Base-by-base conservation (phyloP, 37 sponge, comb jelly and placozoan genomes). In the Hexactinellida sp. region DNA sequence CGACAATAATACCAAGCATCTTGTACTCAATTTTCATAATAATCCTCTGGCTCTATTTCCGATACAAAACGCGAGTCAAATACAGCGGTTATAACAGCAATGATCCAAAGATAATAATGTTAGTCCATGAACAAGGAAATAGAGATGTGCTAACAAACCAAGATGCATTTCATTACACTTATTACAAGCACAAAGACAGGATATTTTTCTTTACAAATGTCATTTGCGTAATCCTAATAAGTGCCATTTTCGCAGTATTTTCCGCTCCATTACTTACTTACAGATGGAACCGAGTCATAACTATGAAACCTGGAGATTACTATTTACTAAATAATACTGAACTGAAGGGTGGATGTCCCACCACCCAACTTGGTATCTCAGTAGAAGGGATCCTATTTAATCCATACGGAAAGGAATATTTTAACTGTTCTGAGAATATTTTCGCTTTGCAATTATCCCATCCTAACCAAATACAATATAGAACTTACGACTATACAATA, bases 1-100 rank as follows among this genome's bases (percentile, higher is more conserved):
- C 38, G 54, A 90, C 51, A 90, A 90, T 88, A 90, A 90, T 92
- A 86, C 88, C 36, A 92, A 92, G 76, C 30, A n/a, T 63, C 76
- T 23, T 63, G 5, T 63, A 28, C 30, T 63, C 76, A 3, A 3
- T n/a, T 28, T 63, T 63, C 13, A 10, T 63, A 32, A 28, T 63
- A 32, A 63, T 63, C 34, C 32, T 63, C 25, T 63, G 76, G 76
- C 34, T 63, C 3, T 23, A 32, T n/a, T 63, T 63, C 76, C 76
- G 76, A 3, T 23, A 63, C 30, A 23, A 23, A 32, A 63, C 76
- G 3, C 3, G 34, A 23, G 76, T 63, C 3, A 63, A 63, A 13
- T 41, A 41, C 47, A 41, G 47, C 13, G 47, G 47, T 41, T 41
- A 41, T 13, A 41, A 41, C 5, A 41, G 5, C 10, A 13, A 41